These are phyloP conservation scores for Rhabdophis nuchalis DNA, from an alignment of 2,797 vertebrate species.

Conservation along the genomic window DNA sequence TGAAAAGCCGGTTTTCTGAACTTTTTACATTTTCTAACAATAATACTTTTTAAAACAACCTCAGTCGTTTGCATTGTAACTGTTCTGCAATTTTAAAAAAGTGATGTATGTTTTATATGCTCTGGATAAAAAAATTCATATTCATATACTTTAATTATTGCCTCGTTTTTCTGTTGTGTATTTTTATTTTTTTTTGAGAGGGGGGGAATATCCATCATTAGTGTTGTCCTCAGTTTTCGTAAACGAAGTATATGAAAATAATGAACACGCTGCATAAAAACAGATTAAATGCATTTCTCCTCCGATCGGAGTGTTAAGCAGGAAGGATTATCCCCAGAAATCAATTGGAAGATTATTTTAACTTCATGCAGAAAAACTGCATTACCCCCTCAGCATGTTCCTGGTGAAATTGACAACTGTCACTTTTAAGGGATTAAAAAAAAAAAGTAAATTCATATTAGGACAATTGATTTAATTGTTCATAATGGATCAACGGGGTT, in stretches of 20 bases:
- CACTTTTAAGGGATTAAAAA: background rate
- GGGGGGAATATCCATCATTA: no score
- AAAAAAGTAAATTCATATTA: background rate
- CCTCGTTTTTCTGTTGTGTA: background rate
- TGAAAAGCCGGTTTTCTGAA: background rate
- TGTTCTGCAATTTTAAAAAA: slow-evolving; percentile 53
- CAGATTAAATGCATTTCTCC: background rate
- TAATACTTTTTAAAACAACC: background rate
- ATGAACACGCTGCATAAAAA: background rate
- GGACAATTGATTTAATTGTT: background rate
- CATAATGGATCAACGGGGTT: background rate
- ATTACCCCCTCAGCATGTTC: background rate
- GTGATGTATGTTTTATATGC: background rate
- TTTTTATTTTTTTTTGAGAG: no score
- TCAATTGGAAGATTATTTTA: background rate
- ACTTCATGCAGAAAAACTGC: background rate
- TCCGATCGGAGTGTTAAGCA: background rate
- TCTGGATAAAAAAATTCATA: slow-evolving; percentile 14
- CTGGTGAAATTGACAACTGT: background rate
- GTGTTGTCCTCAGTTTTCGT: background rate
- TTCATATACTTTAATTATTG: background rate
- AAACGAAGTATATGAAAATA: background rate
- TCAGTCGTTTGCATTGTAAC: background rate
- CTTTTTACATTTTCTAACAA: background rate
- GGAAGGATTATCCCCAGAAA: background rate